Evolutionary conservation across 35 echinoderm and acorn worm species (phyloP), one percentile per base, ranked within the genome.

Genomic region (Lytechinus pictus): DNA sequence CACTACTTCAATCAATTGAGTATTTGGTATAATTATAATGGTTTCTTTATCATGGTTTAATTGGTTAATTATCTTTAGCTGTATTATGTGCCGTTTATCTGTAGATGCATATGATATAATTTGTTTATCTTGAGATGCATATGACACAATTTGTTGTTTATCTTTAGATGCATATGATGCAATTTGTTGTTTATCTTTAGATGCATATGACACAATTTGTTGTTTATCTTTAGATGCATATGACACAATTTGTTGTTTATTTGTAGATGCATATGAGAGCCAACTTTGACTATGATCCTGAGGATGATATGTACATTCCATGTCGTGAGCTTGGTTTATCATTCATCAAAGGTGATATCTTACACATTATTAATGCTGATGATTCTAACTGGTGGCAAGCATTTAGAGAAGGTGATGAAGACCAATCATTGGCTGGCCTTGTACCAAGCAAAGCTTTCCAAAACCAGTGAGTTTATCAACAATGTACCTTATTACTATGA

Each of bases 371-470:
- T 16, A 96, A 96, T 89, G 89, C 97, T 71, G 97, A 99, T 27
- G 98, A 99, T 94, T 19, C 95, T 57, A 99, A 97, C 95, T 99
- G 98, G 98, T 99, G 98, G 98, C 98, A 99, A 87, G 98, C 97
- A 0, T 97, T 97, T 93, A 95, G 98, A 93, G 98, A 99, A 52
- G 98, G 96, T 10, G 98, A 99, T 54, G 98, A 99, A 60, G 98
- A 99, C 52, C 98, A 99, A 52, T 72, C 97, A 9, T 89, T 99
- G 91, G 98, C 98, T 52, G 98, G 98, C 27, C 97, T 99, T 87
- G 97, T 99, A 95, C 98, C 98, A 21, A 99, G 97, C 89, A 96
- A 95, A 93, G 94, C 54, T 61, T 99, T 99, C 95, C 97, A 97
- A 89, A 96, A 95, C 88, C 97, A 96, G 98, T 99, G 96, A 99